Percentiles rank a stretch among this genome's conserved stretches.
phyloP scores from a whole-genome alignment of 2,113 vertebrate species.

The Protomyctophum bolini region DNA sequence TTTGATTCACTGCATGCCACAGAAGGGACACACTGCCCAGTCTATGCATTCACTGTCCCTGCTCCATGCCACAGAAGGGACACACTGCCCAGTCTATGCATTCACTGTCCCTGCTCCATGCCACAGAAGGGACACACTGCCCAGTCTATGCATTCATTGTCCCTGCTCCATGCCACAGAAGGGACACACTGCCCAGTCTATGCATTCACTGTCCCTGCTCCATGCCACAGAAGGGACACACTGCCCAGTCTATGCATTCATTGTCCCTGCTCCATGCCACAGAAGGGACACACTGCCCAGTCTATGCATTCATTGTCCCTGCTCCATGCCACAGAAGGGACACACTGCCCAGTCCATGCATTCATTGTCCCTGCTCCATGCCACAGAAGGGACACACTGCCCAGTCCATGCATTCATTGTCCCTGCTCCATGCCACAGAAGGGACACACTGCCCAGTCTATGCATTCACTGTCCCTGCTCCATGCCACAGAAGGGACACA shows the following conservation, averaged over 20 bases:
- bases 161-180: constrained; percentile 36
- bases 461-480: no score
- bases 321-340: no score
- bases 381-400: no score
- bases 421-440: constrained; percentile 17
- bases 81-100: constrained; percentile 33
- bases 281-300: no score
- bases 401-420: constrained; percentile 49
- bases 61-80: no score
- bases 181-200: constrained; percentile 33
- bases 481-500: constrained; percentile 1
- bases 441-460: no score
- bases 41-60: constrained; percentile 45
- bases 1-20: constrained; percentile 61
- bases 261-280: constrained; percentile 35
- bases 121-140: no score
- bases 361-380: constrained; percentile 52
- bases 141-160: constrained; percentile 49
- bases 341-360: constrained; percentile 32
- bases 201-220: constrained; percentile 48
- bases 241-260: constrained; percentile 49
- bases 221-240: no score
- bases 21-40: constrained; percentile 16
- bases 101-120: constrained; percentile 52
- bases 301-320: constrained; percentile 45